Conservation (phyloP, 1,140 invertebrate species). For the Calephelis virginiensis region DNA sequence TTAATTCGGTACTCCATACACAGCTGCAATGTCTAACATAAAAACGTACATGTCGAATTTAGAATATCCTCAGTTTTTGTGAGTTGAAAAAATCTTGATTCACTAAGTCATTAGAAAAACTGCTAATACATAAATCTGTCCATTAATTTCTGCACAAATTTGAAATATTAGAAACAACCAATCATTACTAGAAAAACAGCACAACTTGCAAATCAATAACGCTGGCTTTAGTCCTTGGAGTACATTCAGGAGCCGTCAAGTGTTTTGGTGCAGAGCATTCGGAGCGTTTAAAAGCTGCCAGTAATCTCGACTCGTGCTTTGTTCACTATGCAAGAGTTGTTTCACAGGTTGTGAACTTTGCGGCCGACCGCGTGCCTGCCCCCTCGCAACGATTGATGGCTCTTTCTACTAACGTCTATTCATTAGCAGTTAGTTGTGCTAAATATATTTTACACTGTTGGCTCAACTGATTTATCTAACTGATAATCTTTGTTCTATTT, state of each 20-base stretch:
- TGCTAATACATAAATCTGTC: too few species aligned
- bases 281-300: slow-evolving; percentile 54
- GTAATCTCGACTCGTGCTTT: slow-evolving; percentile 57
- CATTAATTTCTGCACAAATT: too few species aligned
- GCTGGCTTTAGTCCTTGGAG: slow-evolving; percentile 49
- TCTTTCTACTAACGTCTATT: slow-evolving; percentile 35
- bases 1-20: too few species aligned
- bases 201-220: slow-evolving; percentile 52
- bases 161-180: slow-evolving; percentile 16
- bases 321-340: slow-evolving; percentile 48
- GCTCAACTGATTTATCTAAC: not conserved
- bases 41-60: too few species aligned
- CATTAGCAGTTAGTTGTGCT: slow-evolving; percentile 23
- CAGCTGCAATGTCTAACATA: too few species aligned
- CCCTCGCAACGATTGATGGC: slow-evolving; percentile 36
- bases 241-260: slow-evolving; percentile 54
- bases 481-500: not conserved
- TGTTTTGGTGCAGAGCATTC: slow-evolving; percentile 53
- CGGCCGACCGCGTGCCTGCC: slow-evolving; percentile 39
- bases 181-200: slow-evolving; percentile 39
- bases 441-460: not conserved
- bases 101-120: too few species aligned
- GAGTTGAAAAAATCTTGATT: too few species aligned
- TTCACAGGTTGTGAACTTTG: slow-evolving; percentile 60
- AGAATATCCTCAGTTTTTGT: too few species aligned